These are phyloP conservation scores for Melanophora roralis DNA, from an alignment of 2,888 invertebrate species.

Conservation along the genomic window DNA sequence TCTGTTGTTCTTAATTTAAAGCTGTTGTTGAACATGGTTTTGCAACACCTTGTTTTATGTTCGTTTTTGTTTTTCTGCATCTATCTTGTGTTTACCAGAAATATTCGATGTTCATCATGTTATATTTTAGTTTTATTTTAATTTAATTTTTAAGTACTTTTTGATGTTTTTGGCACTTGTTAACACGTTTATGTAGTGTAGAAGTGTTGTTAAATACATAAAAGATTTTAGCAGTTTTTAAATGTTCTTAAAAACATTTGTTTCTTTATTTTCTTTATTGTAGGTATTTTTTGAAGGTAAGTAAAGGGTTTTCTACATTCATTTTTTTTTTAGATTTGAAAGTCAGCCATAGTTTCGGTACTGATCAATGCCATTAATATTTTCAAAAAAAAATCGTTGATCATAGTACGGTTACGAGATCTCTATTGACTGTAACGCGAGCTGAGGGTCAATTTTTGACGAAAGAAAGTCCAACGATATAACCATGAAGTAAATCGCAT, in stretches of 20 bases:
- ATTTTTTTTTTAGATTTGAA: too few relatives aligned
- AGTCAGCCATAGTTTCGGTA: too few relatives aligned
- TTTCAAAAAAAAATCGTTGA: too few relatives aligned
- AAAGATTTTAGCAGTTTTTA: constrained; percentile 48
- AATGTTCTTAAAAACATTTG: not conserved
- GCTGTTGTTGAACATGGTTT: constrained; percentile 45
- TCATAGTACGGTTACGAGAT: too few relatives aligned
- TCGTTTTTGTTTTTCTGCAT: not conserved
- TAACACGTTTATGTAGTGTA: constrained; percentile 47
- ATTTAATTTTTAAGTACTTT: constrained; percentile 59
- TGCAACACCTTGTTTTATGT: constrained; percentile 50
- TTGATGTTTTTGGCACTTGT: constrained; percentile 62
- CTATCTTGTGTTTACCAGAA: constrained; percentile 23
- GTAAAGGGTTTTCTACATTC: too few relatives aligned
- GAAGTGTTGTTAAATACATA: constrained; percentile 46
- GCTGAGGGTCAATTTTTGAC: too few relatives aligned
- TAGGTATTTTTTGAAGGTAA: not conserved
- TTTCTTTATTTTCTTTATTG: not conserved
- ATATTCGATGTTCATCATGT: not conserved
- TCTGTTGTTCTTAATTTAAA: constrained; percentile 32
- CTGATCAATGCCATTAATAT: too few relatives aligned
- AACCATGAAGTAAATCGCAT: too few relatives aligned
- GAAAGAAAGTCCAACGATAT: too few relatives aligned
- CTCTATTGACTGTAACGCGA: too few relatives aligned
- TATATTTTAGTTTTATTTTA: constrained; percentile 2